Conservation (phyloP, 2,888 invertebrate genomes). For the Andrena fulva region DNA sequence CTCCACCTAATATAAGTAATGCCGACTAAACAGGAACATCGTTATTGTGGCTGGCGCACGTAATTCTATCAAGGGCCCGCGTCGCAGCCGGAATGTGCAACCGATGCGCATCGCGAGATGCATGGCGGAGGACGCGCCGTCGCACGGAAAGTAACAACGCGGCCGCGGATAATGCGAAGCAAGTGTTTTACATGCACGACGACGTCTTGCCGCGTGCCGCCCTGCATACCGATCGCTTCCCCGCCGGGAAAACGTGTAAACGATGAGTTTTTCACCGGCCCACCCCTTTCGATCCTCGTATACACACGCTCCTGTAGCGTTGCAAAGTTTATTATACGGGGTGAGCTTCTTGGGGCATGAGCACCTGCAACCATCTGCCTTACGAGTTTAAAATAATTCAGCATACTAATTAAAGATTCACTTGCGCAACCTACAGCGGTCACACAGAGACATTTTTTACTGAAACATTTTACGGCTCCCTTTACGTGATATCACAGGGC, state of each 20-base stretch:
- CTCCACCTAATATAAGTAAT: conserved; percentile 49
- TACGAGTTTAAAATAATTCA: neutral
- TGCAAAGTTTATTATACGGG: conserved; percentile 7
- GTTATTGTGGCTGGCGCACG: conserved; percentile 55
- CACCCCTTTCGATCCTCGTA: conserved; percentile 5
- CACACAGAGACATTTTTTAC: no score
- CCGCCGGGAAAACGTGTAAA: conserved; percentile 49
- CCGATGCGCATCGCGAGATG: conserved; percentile 47
- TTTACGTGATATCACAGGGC: no score
- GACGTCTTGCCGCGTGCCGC: conserved; percentile 21
- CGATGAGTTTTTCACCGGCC: conserved; percentile 41
- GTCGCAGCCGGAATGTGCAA: conserved; percentile 48
- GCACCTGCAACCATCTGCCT: neutral
- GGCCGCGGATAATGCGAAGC: conserved; percentile 41
- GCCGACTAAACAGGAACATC: conserved; percentile 49
- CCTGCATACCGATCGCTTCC: conserved; percentile 60
- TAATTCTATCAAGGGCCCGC: conserved; percentile 56
- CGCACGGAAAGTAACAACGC: conserved; percentile 48
- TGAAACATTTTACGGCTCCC: no score
- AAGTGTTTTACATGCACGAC: conserved; percentile 60
- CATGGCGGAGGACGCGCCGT: neutral
- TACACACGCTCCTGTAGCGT: neutral
- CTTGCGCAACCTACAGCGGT: no score
- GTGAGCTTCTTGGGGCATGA: neutral
- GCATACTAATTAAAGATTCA: no score